Conservation (phyloP, 2,113 vertebrate species). For the Callipepla californica region DNA sequence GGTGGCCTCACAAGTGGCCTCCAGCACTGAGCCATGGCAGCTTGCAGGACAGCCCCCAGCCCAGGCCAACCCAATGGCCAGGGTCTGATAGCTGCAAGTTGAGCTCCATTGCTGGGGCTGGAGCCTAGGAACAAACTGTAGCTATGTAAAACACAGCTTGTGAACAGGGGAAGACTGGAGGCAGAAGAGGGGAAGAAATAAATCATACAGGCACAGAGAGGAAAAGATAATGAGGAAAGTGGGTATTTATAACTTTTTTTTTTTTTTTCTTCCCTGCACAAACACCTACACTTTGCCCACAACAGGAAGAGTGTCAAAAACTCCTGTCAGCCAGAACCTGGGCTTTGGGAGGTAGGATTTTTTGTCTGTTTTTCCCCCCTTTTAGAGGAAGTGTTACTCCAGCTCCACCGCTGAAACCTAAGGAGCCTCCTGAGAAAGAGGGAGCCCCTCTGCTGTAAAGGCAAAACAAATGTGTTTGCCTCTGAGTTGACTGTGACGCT, state of each 20-base stretch:
- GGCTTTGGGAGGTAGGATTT: background rate
- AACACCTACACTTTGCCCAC: background rate
- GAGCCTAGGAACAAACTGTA: background rate
- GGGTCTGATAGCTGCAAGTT: background rate
- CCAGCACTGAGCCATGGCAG: background rate
- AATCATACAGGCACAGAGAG: background rate
- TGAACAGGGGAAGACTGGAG: background rate
- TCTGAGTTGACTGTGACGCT: background rate
- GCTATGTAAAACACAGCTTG: background rate
- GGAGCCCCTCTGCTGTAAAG: constrained; percentile 18
- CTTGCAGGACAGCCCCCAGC: background rate
- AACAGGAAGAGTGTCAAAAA: background rate
- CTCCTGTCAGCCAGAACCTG: background rate
- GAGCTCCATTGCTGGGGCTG: background rate
- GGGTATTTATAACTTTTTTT: background rate
- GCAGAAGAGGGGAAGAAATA: background rate
- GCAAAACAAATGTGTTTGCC: constrained; percentile 34
- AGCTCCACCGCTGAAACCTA: background rate
- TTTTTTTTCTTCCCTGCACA: background rate
- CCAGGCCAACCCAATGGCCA: accelerated
- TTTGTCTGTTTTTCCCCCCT: background rate
- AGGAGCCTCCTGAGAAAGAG: constrained; percentile 12
- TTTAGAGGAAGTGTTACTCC: background rate
- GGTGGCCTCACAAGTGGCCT: background rate
- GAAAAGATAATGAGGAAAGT: background rate